Evolutionary conservation across 2,113 vertebrate species (phyloP).

Genomic region (Tetrax tetrax): DNA sequence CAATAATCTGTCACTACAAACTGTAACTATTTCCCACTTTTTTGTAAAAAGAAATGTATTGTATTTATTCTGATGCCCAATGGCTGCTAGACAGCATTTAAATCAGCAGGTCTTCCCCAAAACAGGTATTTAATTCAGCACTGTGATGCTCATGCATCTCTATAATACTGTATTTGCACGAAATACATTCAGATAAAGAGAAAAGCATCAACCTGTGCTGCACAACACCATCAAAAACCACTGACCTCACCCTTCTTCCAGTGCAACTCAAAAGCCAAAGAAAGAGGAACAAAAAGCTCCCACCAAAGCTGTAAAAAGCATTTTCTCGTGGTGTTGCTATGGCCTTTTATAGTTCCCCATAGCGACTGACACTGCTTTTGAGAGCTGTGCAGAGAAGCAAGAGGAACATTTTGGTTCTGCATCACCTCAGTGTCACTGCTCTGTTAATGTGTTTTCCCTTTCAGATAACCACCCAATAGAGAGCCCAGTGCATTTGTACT

Average conservation of each 20-base stretch:
- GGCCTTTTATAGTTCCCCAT: neutral
- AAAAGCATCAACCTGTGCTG: neutral
- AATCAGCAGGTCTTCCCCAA: neutral
- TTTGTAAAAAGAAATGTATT: neutral
- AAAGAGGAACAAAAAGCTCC: constrained; percentile 1
- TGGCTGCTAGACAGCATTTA: neutral
- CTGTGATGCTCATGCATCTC: neutral
- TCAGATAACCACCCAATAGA: neutral
- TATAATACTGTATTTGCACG: neutral
- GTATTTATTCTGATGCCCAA: neutral
- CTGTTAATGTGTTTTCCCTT: neutral
- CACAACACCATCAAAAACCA: neutral
- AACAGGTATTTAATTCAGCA: neutral
- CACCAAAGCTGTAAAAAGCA: neutral
- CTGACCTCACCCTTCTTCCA: neutral
- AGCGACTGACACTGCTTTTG: neutral
- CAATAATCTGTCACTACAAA: neutral
- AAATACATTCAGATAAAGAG: neutral
- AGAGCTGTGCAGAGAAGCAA: neutral
- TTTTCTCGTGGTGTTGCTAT: neutral
- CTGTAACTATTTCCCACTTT: neutral
- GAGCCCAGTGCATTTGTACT: neutral
- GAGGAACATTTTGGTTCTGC: neutral
- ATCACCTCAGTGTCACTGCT: neutral
- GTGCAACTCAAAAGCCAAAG: neutral